Evolutionary conservation across 2,888 invertebrate species (phyloP), one percentile per base, ranked within the genome.

Genomic region (Volucella inflata): DNA sequence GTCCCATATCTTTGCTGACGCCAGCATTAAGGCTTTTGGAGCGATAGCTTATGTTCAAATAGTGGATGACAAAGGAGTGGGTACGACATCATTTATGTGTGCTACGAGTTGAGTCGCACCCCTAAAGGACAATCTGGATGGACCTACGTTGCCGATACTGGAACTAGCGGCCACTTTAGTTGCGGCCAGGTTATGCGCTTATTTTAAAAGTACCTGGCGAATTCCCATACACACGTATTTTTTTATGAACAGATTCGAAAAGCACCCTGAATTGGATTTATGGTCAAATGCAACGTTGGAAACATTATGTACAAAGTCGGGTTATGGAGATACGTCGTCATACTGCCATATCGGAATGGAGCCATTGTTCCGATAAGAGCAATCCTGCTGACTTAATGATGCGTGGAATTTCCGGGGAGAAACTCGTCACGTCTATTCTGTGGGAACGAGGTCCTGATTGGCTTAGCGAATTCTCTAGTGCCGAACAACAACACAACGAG

Each of bases 391-490:
- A 64, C 16, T 38, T 64, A 38, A 30, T 50, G 8, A 64, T 48
- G 8, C 46, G 64, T 1, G 64, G 50, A 4, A 64, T 64, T 36
- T 16, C 30, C n/a, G 36, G 64, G n/a, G 48, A 46, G 11, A 50
- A 46, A 8, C 10, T 64, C 12, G 9, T 36, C n/a, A n/a, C 30
- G 16, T 64, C 36, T 36, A 9, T 30, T 14, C 36, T 64, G 48
- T 64, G 50, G 16, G 50, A 48, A 50, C 14, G 48, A 14, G 64
- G 64, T 50, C 64, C 50, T n/a, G 64, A 64, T 48, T 64, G 50
- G 64, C 50, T 48, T 12, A 46, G 48, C 17, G 48, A 50, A 0
- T 3, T 42, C 42, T 40, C 16, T 42, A 40, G 9, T 9, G 42
- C n/a, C 30, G 17, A 53, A 36, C 53, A 21, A 53, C 36, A 53